A percentile compares a stretch with the other conserved stretches of the same genome.
phyloP scores from a whole-genome alignment of 2,888 invertebrate species.

The Drosophila emarginata region DNA sequence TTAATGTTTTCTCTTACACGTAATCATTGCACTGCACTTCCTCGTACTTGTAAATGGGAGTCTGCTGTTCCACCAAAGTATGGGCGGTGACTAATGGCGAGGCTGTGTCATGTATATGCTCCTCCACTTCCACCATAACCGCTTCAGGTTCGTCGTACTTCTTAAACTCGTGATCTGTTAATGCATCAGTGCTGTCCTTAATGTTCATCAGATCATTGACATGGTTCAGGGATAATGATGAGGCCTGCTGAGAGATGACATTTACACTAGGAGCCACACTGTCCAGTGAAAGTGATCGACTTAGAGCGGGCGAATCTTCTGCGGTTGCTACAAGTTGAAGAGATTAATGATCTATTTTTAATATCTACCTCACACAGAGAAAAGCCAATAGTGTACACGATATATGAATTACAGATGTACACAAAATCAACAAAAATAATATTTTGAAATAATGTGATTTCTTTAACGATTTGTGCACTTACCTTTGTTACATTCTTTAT shows the following conservation, averaged over 20 bases:
- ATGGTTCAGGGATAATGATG: conserved; percentile 89
- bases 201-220: conserved; percentile 86
- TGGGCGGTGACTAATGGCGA: conserved; percentile 87
- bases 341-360: no score
- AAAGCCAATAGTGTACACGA: no score
- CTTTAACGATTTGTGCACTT: conserved; percentile 17
- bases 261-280: conserved; percentile 86
- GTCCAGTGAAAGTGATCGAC: conserved; percentile 90
- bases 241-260: conserved; percentile 86
- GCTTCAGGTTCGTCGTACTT: conserved; percentile 86
- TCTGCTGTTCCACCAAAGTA: conserved; percentile 86
- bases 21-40: conserved; percentile 84
- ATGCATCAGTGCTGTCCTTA: conserved; percentile 76
- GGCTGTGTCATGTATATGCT: conserved; percentile 90
- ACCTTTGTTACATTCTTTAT: conserved; percentile 78
- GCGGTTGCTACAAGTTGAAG: conserved; percentile 54
- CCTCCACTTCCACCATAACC: conserved; percentile 91
- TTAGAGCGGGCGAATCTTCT: conserved; percentile 83
- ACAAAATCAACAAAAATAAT: no score
- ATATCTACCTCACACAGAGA: no score
- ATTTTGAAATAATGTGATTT: no score
- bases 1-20: conserved; percentile 81
- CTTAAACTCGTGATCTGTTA: conserved; percentile 78
- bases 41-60: conserved; percentile 88
- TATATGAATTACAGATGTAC: no score